These are phyloP conservation scores for Drosophila burlai DNA, from an alignment of 1,140 invertebrate species.

Conservation along the genomic window DNA sequence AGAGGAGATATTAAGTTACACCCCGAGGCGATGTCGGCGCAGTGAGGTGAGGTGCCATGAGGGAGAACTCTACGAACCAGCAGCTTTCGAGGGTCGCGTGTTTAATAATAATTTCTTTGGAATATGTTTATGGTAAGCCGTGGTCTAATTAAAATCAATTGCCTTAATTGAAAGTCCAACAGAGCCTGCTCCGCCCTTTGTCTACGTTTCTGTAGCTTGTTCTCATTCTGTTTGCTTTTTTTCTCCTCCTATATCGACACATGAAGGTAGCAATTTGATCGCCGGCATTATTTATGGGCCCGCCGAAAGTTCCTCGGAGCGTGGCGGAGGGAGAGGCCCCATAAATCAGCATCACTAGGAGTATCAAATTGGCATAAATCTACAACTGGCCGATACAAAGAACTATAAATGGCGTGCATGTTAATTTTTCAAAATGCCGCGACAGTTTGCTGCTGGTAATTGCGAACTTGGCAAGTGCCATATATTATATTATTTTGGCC, in stretches of 20 bases:
- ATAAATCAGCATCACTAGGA: constrained; percentile 72
- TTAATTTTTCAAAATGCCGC: constrained; percentile 81
- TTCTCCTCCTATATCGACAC: constrained; percentile 27
- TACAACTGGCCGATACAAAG: constrained; percentile 40
- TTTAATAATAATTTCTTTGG: constrained; percentile 81
- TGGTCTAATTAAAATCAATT: constrained; percentile 84
- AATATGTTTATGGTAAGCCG: constrained; percentile 75
- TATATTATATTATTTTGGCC: constrained; percentile 76
- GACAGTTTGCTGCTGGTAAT: constrained; percentile 76
- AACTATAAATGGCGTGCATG: constrained; percentile 49
- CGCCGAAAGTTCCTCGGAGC: constrained; percentile 33
- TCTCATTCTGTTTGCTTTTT: background rate
- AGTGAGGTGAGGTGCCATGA: constrained; percentile 56
- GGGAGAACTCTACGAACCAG: constrained; percentile 33
- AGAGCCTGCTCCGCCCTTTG: constrained; percentile 32
- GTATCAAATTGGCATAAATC: constrained; percentile 79
- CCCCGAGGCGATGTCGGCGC: constrained; percentile 7
- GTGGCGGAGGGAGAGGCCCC: constrained; percentile 8
- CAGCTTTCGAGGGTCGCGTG: constrained; percentile 68
- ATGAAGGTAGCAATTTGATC: constrained; percentile 83
- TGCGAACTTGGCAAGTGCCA: constrained; percentile 72
- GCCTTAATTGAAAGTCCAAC: constrained; percentile 81
- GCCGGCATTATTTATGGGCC: constrained; percentile 66
- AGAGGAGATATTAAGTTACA: constrained; percentile 75
- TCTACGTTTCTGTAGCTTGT: background rate